Evolutionary conservation across 2,888 invertebrate species (phyloP).

Genomic region (Scaptomyza flava): DNA sequence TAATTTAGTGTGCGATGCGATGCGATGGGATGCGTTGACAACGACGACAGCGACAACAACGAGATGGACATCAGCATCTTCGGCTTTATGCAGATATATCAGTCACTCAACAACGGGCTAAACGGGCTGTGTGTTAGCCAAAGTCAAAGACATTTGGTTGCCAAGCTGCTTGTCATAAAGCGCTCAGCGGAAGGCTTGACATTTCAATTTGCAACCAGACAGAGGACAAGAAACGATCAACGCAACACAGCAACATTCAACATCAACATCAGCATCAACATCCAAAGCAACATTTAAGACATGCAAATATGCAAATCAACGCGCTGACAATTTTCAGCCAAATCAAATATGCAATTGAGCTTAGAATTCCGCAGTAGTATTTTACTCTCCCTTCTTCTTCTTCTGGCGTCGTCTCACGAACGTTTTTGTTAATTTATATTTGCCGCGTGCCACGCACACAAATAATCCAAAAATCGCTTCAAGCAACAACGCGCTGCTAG

Average conservation of each 20-base stretch:
- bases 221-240: constrained; percentile 40
- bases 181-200: constrained; percentile 72
- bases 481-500: constrained; percentile 58
- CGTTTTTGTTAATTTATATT: constrained; percentile 74
- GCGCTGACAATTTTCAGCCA: constrained; percentile 70
- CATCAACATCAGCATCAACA: neutral
- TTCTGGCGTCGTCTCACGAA: constrained; percentile 59
- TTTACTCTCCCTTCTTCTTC: neutral
- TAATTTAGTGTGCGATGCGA: constrained; percentile 75
- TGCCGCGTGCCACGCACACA: constrained; percentile 71
- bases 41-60: constrained; percentile 15
- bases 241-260: constrained; percentile 7
- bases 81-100: constrained; percentile 68
- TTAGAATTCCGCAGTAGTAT: constrained; percentile 38
- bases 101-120: constrained; percentile 60
- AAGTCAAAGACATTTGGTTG: constrained; percentile 32
- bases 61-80: constrained; percentile 43
- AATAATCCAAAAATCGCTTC: constrained; percentile 64
- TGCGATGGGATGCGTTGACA: constrained; percentile 60
- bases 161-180: constrained; percentile 75
- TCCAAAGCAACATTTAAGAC: constrained; percentile 53
- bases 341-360: constrained; percentile 71
- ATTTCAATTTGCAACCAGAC: constrained; percentile 74
- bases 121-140: constrained; percentile 25
- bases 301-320: constrained; percentile 76